Base-by-base conservation (phyloP, 1,140 invertebrate species). In the Gonioctena quinquepunctata region DNA sequence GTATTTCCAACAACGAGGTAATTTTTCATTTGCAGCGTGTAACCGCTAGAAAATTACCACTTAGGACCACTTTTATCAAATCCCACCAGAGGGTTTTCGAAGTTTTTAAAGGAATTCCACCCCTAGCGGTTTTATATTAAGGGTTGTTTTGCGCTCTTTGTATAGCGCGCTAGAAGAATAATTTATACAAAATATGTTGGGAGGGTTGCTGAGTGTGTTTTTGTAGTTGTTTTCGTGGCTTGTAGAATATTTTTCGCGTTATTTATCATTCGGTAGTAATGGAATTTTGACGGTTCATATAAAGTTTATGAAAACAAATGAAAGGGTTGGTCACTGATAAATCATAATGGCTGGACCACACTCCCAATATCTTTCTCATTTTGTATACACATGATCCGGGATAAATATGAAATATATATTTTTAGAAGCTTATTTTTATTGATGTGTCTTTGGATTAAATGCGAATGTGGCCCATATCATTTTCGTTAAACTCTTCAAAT, bases 31-130 rank as follows among this genome's bases (percentile, higher is more conserved):
- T 65, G 67, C 68, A 68, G 69, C 64, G 74, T 71, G 61, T 62
- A 73, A 76, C 74, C 74, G 66, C 74, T 66, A 71, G 74, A 76
- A 76, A 76, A 76, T 76, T 76, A 70, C 66, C 71, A 73, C 74
- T 76, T 73, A 76, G 71, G 71, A 70, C 59, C 74, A 76, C 74
- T 76, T 76, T 74, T 74, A 74, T 74, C 72, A 71, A 71, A 74
- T 74, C 63, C 68, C 50, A 28, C 63, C 48, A 66, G 49, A 66
- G 49, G 26, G 50, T 72, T 69, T n/a, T 65, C 60, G 50, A 48
- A 26, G 54, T 50, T 69, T 54, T 68, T 50, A 33, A 11, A 48
- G 52, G 64, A 68, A 61, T 69, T 52, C 66, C 60, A 59, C 70
- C 60, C 54, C 25, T 54, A 33, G 63, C 66, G 62, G 57, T 52